phyloP scores from a whole-genome alignment of 2,797 vertebrate genomes.

The Sorex maritimensis region DNA sequence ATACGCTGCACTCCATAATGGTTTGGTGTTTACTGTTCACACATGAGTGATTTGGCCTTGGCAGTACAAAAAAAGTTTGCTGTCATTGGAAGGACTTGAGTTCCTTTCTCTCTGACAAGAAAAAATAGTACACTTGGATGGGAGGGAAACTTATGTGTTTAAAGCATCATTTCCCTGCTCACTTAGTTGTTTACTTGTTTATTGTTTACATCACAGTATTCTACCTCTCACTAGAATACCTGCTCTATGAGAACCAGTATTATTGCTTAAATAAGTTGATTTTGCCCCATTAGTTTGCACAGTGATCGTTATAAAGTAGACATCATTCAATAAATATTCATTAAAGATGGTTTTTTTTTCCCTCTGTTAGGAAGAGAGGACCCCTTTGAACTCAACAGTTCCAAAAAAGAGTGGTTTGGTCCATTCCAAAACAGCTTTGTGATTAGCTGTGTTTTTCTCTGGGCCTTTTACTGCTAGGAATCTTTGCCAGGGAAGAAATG shows the following conservation, averaged over 20 bases:
- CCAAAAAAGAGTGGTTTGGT: constrained; percentile 73
- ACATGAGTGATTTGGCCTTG: constrained; percentile 21
- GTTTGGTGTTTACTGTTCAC: constrained; percentile 59
- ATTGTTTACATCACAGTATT: background rate
- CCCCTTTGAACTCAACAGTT: constrained; percentile 52
- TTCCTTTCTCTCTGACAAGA: constrained; percentile 11
- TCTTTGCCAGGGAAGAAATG: constrained; percentile 85
- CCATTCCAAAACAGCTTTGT: constrained; percentile 83
- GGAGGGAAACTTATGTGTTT: constrained; percentile 21
- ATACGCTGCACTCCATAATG: background rate
- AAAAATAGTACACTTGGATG: background rate
- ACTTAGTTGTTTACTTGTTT: constrained; percentile 45
- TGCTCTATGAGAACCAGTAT: background rate
- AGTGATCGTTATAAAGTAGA: constrained; percentile 21
- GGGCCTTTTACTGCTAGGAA: constrained; percentile 89
- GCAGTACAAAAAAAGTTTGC: constrained; percentile 41
- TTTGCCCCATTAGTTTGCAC: background rate
- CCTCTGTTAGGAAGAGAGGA: constrained; percentile 37
- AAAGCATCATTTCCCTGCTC: constrained; percentile 40
- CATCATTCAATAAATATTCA: constrained; percentile 64
- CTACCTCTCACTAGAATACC: background rate
- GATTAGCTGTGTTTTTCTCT: constrained; percentile 85
- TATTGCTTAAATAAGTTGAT: background rate
- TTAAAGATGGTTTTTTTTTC: constrained; percentile 65
- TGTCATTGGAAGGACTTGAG: constrained; percentile 25